phyloP scores from a whole-genome alignment of 2,113 vertebrate genomes.

The Sander vitreus region DNA sequence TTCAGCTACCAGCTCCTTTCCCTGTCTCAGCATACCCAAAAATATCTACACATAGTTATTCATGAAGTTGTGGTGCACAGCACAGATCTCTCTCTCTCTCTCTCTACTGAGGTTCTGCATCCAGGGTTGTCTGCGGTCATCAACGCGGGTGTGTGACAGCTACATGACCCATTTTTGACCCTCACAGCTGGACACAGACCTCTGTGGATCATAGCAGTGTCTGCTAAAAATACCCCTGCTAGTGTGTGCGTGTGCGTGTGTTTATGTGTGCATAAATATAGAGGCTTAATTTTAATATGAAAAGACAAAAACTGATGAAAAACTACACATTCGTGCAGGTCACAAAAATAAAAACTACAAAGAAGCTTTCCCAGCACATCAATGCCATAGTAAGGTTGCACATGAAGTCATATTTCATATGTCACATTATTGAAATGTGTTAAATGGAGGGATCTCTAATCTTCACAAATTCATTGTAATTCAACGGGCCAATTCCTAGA shows the following conservation, averaged over 20 bases:
- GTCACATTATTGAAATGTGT: too few relatives aligned
- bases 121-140: constrained; percentile 14
- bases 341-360: constrained; percentile 22
- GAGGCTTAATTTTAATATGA: not conserved
- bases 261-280: not conserved
- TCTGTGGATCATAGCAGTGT: not conserved
- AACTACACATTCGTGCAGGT: not conserved
- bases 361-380: constrained; percentile 13
- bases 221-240: not conserved
- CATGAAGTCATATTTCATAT: constrained; percentile 43
- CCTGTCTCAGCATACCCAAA: not conserved
- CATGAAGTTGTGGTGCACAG: not conserved
- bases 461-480: too few relatives aligned
- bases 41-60: constrained; percentile 5
- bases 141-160: not conserved
- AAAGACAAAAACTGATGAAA: not conserved
- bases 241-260: not conserved
- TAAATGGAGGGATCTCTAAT: too few relatives aligned
- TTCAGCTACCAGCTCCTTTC: constrained; percentile 12
- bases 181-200: not conserved
- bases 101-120: not conserved
- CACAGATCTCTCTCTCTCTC: constrained; percentile 15
- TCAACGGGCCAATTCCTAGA: too few relatives aligned
- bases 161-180: not conserved
- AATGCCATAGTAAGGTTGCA: constrained; percentile 29